These are phyloP conservation scores for Callithrix jacchus DNA, from an alignment of 2,113 vertebrate species.

Conservation along the genomic window DNA sequence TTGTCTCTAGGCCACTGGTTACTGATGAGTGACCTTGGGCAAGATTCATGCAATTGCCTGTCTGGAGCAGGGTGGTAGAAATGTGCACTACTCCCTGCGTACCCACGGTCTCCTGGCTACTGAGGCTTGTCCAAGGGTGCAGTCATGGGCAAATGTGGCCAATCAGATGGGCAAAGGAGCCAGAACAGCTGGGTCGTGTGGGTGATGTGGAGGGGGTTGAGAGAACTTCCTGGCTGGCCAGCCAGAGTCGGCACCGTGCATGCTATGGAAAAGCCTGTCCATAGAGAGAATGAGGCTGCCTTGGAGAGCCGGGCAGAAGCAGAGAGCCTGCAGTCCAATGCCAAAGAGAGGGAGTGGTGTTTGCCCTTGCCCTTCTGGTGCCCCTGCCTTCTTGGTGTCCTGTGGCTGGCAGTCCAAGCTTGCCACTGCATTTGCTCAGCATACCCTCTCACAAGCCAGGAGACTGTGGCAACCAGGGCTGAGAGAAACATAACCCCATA, in stretches of 20 bases:
- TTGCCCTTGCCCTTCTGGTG: neutral
- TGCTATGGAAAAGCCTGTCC: neutral
- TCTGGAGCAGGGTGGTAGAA: neutral
- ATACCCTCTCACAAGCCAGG: neutral
- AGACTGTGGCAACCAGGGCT: neutral
- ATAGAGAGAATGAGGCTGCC: fast-evolving
- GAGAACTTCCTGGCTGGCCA: neutral
- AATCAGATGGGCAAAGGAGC: neutral
- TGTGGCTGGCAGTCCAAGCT: neutral
- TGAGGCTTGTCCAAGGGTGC: neutral
- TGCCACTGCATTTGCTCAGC: neutral
- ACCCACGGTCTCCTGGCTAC: neutral
- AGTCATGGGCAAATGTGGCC: neutral
- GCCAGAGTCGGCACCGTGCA: neutral
- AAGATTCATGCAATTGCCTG: neutral
- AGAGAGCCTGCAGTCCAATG: fast-evolving
- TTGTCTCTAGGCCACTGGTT: neutral
- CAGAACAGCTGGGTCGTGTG: no score
- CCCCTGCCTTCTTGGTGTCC: neutral
- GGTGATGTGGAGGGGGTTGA: neutral
- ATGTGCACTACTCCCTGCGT: neutral
- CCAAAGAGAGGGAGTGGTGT: neutral
- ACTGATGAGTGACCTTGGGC: neutral
- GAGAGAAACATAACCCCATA: fast-evolving
- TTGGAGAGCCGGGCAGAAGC: neutral